These are phyloP conservation scores for Neodiprion lecontei DNA, from an alignment of 1,140 invertebrate genomes.

Conservation along the genomic window DNA sequence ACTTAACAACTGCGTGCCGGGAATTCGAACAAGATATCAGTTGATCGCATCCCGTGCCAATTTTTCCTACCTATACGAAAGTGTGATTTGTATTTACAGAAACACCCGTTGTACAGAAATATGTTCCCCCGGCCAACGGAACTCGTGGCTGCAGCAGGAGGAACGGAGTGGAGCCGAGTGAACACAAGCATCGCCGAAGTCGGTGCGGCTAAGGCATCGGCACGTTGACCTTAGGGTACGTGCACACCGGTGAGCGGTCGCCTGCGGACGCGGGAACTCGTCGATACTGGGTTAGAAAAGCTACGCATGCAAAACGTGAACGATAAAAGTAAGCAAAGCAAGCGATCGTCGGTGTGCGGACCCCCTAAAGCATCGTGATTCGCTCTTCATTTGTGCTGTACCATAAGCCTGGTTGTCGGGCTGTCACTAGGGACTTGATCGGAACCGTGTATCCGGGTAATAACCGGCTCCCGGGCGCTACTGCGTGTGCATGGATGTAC, in stretches of 20 bases:
- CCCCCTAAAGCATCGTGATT: too few relatives aligned
- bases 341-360: too few relatives aligned
- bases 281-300: too few relatives aligned
- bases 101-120: not conserved
- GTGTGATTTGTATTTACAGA: not conserved
- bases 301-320: too few relatives aligned
- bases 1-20: not conserved
- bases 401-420: too few relatives aligned
- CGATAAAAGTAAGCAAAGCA: too few relatives aligned
- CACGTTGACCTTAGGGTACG: not conserved
- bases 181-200: not conserved
- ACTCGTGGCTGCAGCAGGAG: not conserved
- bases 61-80: not conserved
- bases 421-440: too few relatives aligned
- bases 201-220: not conserved
- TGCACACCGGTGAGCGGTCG: not conserved
- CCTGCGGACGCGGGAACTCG: too few relatives aligned
- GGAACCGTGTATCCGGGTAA: too few relatives aligned
- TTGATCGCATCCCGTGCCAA: not conserved
- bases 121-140: not conserved
- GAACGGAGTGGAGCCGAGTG: not conserved
- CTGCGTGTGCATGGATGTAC: not conserved
- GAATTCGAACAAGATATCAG: not conserved
- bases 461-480: not conserved
- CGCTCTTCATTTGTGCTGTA: too few relatives aligned